A percentile compares a stretch with the other conserved stretches of the same genome.
Evolutionary conservation across 2,888 invertebrate species (phyloP).

Genomic region (Alentia gelatinosa): DNA sequence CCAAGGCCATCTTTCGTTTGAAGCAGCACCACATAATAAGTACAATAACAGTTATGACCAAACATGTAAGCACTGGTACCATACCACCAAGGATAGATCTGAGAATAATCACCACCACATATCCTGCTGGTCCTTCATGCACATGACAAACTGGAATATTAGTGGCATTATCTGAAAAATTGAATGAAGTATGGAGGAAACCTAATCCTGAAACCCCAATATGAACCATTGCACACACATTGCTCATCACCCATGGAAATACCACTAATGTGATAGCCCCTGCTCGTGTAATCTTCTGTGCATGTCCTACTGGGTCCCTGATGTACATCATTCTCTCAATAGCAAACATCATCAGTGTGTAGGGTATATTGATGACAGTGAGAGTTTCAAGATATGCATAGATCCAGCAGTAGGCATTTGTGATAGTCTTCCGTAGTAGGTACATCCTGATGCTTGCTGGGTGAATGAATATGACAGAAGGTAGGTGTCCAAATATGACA

Average conservation of each 20-base stretch:
- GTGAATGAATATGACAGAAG: not conserved
- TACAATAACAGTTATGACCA: not conserved
- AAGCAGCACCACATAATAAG: not conserved
- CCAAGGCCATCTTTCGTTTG: not conserved
- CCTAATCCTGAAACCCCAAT: not conserved
- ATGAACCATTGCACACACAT: not conserved
- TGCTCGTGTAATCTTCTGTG: not conserved
- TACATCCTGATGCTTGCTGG: not conserved
- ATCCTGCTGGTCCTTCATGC: too few species aligned
- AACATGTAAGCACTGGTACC: not conserved
- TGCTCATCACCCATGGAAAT: not conserved
- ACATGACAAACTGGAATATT: too few species aligned
- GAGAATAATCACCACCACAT: too few species aligned
- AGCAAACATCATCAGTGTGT: not conserved
- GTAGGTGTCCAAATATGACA: not conserved
- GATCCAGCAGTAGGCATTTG: not conserved
- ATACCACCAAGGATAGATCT: not conserved
- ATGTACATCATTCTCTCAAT: not conserved
- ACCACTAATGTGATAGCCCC: not conserved
- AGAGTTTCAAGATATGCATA: not conserved
- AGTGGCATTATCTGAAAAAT: too few species aligned
- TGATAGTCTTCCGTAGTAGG: not conserved
- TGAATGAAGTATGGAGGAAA: not conserved
- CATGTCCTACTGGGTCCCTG: not conserved
- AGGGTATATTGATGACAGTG: not conserved